Conservation (phyloP, 2,888 invertebrate species). For the Drosophila cognata region DNA sequence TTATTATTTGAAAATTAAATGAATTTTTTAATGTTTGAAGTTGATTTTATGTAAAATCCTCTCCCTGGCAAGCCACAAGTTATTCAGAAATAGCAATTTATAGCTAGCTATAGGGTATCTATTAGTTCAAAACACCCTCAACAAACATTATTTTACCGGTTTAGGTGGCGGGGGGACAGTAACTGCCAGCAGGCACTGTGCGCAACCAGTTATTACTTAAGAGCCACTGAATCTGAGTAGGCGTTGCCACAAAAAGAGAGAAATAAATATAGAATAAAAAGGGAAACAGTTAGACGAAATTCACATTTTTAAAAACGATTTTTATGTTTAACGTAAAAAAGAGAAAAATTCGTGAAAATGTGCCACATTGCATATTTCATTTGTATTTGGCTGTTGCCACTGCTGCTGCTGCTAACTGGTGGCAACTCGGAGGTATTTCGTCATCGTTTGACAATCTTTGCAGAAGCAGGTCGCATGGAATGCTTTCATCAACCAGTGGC, state of each 20-base stretch:
- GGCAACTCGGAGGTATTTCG: conserved; percentile 67
- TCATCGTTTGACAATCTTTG: conserved; percentile 87
- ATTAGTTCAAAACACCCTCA: neutral
- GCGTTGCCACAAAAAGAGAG: conserved; percentile 14
- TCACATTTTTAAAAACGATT: conserved; percentile 30
- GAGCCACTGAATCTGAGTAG: conserved; percentile 45
- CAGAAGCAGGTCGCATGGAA: conserved; percentile 90
- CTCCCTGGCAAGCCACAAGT: too few relatives aligned
- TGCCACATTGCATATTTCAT: conserved; percentile 39
- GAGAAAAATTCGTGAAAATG: conserved; percentile 39
- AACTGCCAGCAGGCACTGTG: conserved; percentile 27
- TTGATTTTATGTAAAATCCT: neutral
- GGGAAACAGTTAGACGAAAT: conserved; percentile 14
- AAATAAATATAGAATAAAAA: neutral
- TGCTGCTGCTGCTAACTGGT: conserved; percentile 7
- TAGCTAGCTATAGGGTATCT: neutral
- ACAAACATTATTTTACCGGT: neutral
- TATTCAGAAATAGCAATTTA: neutral
- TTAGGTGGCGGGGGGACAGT: conserved; percentile 7
- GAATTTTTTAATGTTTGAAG: neutral
- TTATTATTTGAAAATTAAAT: neutral
- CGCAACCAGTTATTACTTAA: conserved; percentile 45
- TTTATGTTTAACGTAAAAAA: conserved; percentile 13
- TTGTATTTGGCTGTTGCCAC: neutral
- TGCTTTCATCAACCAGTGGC: conserved; percentile 90